Percentiles rank a stretch among this genome's conserved stretches.
These are phyloP conservation scores for Prinia subflava DNA, from an alignment of 2,113 vertebrate species.

Conservation along the genomic window DNA sequence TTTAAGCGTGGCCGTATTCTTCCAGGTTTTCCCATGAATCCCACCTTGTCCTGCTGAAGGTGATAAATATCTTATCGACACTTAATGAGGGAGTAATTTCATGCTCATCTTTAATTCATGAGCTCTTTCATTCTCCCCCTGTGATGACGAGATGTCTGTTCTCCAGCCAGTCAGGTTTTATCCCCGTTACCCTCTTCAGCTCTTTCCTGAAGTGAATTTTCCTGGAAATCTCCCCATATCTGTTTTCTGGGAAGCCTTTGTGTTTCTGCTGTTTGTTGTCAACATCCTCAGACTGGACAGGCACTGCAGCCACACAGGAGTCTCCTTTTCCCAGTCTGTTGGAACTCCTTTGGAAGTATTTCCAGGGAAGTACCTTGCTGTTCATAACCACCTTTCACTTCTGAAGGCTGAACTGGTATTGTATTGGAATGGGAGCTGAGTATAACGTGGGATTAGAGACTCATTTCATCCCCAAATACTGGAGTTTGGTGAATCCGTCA, in stretches of 20 bases:
- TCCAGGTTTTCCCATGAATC: background rate
- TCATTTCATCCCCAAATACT: background rate
- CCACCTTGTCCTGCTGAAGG: background rate
- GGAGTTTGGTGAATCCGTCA: background rate
- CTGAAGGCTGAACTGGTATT: background rate
- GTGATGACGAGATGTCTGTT: background rate
- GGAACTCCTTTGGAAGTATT: background rate
- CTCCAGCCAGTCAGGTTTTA: background rate
- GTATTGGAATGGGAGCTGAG: background rate
- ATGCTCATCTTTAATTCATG: background rate
- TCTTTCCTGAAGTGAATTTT: background rate
- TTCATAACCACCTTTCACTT: background rate
- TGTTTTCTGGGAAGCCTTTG: background rate
- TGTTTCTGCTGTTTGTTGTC: background rate
- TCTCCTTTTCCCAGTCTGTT: background rate
- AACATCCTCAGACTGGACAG: fast-evolving
- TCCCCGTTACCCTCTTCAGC: background rate
- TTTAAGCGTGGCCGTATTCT: background rate
- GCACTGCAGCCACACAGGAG: fast-evolving
- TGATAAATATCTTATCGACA: background rate
- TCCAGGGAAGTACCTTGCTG: background rate
- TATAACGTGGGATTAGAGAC: background rate
- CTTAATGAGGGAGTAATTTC: background rate
- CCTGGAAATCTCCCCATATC: background rate
- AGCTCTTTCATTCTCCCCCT: background rate